These are phyloP conservation scores for Fopius arisanus DNA, from an alignment of 1,140 invertebrate genomes.

Conservation along the genomic window DNA sequence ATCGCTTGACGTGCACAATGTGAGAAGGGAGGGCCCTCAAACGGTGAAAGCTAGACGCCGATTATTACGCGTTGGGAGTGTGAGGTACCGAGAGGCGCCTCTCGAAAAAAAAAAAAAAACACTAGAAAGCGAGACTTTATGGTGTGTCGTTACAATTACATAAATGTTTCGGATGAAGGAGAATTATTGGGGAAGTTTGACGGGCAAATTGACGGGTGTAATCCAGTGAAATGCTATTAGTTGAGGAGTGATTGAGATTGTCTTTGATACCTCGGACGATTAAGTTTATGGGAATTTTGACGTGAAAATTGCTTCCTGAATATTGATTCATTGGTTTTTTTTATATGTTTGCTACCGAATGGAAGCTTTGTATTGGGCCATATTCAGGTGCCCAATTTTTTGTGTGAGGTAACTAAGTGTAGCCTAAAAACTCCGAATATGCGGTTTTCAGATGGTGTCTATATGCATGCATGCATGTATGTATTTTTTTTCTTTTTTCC, in stretches of 20 bases:
- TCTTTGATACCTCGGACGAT: neutral
- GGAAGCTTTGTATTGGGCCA: too few species aligned
- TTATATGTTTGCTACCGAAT: too few species aligned
- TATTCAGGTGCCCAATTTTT: too few species aligned
- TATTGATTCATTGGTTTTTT: neutral
- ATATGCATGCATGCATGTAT: too few species aligned
- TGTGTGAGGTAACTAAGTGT: too few species aligned
- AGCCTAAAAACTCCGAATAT: too few species aligned
- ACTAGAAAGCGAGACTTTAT: constrained; percentile 5
- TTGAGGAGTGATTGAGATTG: neutral
- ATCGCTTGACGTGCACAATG: neutral
- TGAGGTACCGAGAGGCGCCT: neutral
- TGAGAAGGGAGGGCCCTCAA: constrained; percentile 14
- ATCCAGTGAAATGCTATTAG: neutral
- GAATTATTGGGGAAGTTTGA: neutral
- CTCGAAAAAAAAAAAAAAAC: neutral
- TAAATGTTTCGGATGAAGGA: constrained; percentile 10
- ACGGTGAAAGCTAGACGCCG: constrained; percentile 27
- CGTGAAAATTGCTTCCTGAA: neutral
- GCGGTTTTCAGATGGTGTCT: too few species aligned
- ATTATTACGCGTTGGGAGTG: constrained; percentile 18
- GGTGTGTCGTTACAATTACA: constrained; percentile 21
- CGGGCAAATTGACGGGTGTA: neutral
- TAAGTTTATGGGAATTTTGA: neutral
- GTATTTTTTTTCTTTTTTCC: neutral